These are phyloP conservation scores for Oncorhynchus clarkii DNA, from an alignment of 2,113 vertebrate species.

Conservation along the genomic window DNA sequence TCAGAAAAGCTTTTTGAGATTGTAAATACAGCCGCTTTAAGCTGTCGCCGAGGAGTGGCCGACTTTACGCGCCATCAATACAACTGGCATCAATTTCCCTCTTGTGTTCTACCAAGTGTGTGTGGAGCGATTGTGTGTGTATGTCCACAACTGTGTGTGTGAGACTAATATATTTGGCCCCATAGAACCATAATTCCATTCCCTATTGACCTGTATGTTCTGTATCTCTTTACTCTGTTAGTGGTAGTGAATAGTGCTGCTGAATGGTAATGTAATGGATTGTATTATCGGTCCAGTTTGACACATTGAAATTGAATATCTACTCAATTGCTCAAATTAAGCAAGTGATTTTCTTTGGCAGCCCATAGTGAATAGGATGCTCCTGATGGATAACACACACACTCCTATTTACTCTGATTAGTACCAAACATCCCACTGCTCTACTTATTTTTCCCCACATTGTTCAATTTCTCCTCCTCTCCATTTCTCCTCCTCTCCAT, in stretches of 20 bases:
- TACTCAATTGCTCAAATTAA: no score
- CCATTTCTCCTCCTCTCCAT: not conserved
- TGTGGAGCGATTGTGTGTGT: no score
- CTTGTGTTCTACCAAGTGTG: not conserved
- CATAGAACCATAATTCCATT: not conserved
- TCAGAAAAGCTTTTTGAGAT: not conserved
- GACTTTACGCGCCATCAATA: not conserved
- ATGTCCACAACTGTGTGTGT: no score
- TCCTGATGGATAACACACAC: not conserved
- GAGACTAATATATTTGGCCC: not conserved
- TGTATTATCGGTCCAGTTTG: no score
- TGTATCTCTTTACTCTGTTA: not conserved
- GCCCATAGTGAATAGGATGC: not conserved
- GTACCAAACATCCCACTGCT: not conserved
- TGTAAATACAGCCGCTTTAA: conserved; percentile 19
- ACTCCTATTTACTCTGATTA: not conserved
- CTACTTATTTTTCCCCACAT: not conserved
- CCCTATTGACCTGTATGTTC: not conserved
- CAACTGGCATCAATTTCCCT: not conserved
- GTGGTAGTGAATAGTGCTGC: not conserved
- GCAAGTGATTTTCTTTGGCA: no score
- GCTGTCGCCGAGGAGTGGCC: not conserved
- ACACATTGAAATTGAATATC: no score
- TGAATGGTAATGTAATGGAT: no score
- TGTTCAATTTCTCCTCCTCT: not conserved